Base-by-base conservation (phyloP, 2,888 invertebrate species). In the Parnassius orleans region DNA sequence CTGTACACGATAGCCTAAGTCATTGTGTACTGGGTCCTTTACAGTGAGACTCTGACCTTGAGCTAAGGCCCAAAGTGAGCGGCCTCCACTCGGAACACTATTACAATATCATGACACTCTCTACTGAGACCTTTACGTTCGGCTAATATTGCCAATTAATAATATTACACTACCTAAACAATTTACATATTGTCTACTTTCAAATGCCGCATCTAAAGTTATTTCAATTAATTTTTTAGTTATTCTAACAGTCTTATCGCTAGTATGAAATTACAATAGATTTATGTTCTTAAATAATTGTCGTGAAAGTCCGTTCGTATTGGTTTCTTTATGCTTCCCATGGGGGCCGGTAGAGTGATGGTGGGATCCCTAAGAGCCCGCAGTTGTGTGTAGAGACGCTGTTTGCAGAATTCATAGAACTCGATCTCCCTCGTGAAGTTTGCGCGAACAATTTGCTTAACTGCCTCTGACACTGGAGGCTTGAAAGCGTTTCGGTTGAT, bases 381-480 rank as follows among this genome's bases (percentile, higher is more conserved):
- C 65, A 95, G 93, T 76, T 98, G 97, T 80, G 95, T 93, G 76
- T 97, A 95, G 15, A 98, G 92, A 74, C 97, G 92, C 79, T 97
- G 97, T 72, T 94, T 94, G 81, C 97, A 97, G 81, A 97, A 98
- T 77, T 97, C 95, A 83, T 97, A 98, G 85, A 98, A 97, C 76
- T 98, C 97, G 11, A 97, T 96, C 87, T 98, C 98, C 61, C 95
- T 93, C 0, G 97, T 97, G 80, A 98, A 97, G 85, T 98, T 97
- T 48, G 93, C 94, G 68, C 97, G 93, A 7, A 98, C 96, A 58
- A 97, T 94, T 56, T 97, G 95, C 81, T 97, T 97, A 2, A 97
- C 95, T 71, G 95, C 95, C 76, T 97, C 96, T 55, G 95, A 95
- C 3, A 97, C 97, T 0, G 96, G 95, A 0, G 97, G 97, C 78